Base-by-base conservation (phyloP, 1,140 invertebrate genomes). In the Gonioctena quinquepunctata region DNA sequence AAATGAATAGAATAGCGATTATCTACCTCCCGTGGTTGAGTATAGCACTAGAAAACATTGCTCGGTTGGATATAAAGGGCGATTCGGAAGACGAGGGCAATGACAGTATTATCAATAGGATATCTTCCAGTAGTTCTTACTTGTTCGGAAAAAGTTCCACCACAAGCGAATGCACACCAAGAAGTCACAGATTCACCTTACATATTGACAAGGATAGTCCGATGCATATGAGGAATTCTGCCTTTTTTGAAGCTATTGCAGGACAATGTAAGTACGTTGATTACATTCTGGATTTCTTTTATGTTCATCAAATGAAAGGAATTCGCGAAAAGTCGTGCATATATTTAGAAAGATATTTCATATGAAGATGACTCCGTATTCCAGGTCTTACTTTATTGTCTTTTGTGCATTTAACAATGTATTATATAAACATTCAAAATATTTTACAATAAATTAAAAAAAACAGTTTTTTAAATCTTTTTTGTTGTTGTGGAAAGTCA, bases 1-100 rank as follows among this genome's bases (percentile, higher is more conserved):
- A 94, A 79, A 89, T 97, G 77, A 91, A 91, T 5, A 86, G 96
- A 64, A 94, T 99, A 66, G 93, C 95, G 0, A 88, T 93, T 4
- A 86, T 98, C 28, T 98, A 98, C 80, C 88, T 96, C 49, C 97
- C 97, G 0, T 93, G 96, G 88, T 86, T 98, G 28, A 89, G 90
- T 1, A 89, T 98, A 56, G 90, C 96, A 1, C 85, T 96, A 74
- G 94, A 96, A 71, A 94, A 95, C 84, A 83, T 94, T 33, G 84
- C 88, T 67, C 82, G 89, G 50, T 84, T 95, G n/a, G 84, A 80
- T 66, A 77, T 70, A 81, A 84, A 67, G 62, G 81, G 28, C 69
- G 78, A 71, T 69, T 83, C 68, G 57, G 79, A 65, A 59, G 79
- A 66, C 16, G 80, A 82, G 50, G 81, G 81, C 73, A 79, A 74